Evolutionary conservation across 2,888 invertebrate genomes (phyloP), one percentile per base, ranked within the genome.

Genomic region (Rosalia funebris): DNA sequence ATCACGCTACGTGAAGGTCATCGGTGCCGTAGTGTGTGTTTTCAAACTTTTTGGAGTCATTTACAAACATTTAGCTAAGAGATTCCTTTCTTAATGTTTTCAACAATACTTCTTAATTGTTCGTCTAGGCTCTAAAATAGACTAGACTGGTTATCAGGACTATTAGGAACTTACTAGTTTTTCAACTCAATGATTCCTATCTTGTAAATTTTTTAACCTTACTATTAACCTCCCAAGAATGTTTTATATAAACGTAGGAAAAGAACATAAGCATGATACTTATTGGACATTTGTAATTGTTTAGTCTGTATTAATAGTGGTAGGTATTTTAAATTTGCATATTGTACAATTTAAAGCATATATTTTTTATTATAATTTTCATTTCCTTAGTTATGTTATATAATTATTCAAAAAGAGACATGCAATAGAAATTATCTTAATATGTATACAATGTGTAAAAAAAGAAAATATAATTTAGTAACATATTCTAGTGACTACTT

Each of bases 11-110:
- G 14, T 47, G 31, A 61, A 61, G 61, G 57, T 57, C 57, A 52
- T n/a, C 34, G 25, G 37, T 39, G 37, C 12, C 12, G 44, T 17
- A 12, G 46, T 32, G 36, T 37, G 11, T 50, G 50, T 50, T 44
- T 46, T 57, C 36, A 15, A 57, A 34, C 44, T 45, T 45, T 54
- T 55, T 54, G 42, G 37, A 58, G 59, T 65, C 57, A 58, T 60
- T 65, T 65, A 63, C 58, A 65, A 65, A 65, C 65, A 63, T 65
- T 65, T 63, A 60, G 56, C 50, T 46, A 14, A 57, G 20, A 62
- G 62, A 65, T 62, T 57, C 57, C 55, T 60, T 60, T 56, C 60
- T 37, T 65, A 65, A 65, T 65, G 62, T 60, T 47, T 59, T 62
- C 50, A 58, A 60, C 50, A 50, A 44, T 45, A 32, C 32, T 37